phyloP scores from a whole-genome alignment of 2,113 vertebrate species.

The Thymallus thymallus region DNA sequence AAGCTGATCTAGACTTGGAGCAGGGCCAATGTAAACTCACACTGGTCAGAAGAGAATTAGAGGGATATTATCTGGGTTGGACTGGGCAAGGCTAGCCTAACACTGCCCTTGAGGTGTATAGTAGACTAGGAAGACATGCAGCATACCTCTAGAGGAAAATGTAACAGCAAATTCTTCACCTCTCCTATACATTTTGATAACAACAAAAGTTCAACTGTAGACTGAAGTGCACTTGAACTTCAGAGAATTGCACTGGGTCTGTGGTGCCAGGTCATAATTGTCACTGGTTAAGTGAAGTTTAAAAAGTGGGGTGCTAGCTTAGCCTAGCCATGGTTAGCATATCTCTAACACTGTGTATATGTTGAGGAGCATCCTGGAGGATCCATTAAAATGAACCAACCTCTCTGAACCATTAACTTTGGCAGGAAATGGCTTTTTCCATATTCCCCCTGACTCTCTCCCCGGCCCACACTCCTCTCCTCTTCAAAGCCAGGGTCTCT shows the following conservation, averaged over 20 bases:
- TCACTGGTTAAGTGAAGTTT: background rate
- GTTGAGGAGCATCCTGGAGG: slow-evolving; percentile 70
- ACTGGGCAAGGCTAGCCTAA: slow-evolving; percentile 25
- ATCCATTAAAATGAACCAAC: slow-evolving; percentile 75
- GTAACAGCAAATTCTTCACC: slow-evolving; percentile 36
- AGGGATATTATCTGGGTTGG: slow-evolving; percentile 28
- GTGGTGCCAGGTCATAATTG: too few relatives aligned
- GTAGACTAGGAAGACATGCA: background rate
- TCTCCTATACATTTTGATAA: slow-evolving; percentile 17
- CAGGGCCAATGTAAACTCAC: slow-evolving; percentile 32
- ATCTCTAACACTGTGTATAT: slow-evolving; percentile 53
- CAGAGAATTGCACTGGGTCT: too few relatives aligned
- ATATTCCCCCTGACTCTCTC: slow-evolving; percentile 61
- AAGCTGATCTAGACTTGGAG: slow-evolving; percentile 39
- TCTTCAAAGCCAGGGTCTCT: slow-evolving; percentile 51
- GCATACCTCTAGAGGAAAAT: slow-evolving; percentile 33
- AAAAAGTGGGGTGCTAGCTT: slow-evolving; percentile 16
- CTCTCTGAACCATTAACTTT: slow-evolving; percentile 70
- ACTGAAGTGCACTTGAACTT: slow-evolving; percentile 5
- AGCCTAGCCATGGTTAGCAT: slow-evolving; percentile 58
- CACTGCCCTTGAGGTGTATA: slow-evolving; percentile 40
- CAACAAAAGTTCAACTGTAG: slow-evolving; percentile 41
- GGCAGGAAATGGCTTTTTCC: slow-evolving; percentile 75
- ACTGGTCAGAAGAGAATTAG: slow-evolving; percentile 29
- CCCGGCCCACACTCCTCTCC: slow-evolving; percentile 49